Evolutionary conservation across 2,113 vertebrate genomes (phyloP), one percentile per base, ranked within the genome.

Genomic region (Chaetura pelagica): DNA sequence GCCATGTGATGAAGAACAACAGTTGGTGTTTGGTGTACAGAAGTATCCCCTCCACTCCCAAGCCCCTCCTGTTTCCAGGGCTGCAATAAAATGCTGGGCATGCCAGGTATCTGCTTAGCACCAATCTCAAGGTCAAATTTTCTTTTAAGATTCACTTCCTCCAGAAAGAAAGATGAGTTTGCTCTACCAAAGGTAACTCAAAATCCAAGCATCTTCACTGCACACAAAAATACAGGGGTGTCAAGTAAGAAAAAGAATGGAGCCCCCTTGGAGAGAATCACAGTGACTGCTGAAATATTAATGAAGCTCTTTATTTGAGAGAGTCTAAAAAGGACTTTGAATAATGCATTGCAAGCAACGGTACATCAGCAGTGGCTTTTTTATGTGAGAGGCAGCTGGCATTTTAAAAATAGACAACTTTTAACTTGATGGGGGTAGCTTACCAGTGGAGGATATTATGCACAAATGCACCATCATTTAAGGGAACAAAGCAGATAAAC

Each of bases 341-440:
- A 97, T 97, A 96, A 97, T 97, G 87, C 90, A 97, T 94, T 93
- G 93, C 91, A 92, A 90, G 94, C 91, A 96, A 93, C 19, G n/a
- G 75, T 87, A 93, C 67, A 96, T 94, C 91, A 96, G 88, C 91
- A 78, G 78, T 38, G 82, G 93, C 76, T 95, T 97, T 94, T 93
- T 94, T 91, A 94, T 94, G 87, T 0, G 1, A 93, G 91, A 96
- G 77, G 89, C 93, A 96, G 95, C 92, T 96, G 87, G 89, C 94
- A 94, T 93, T 94, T 97, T 97, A 94, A 93, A 95, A 97, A 97
- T 95, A 97, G 96, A 92, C 94, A 95, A 92, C 80, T 96, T 93
- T 72, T 87, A 93, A 82, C 83, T 96, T 74, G 92, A 94, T 86
- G 84, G 82, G 94, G 78, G 77, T 52, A 95, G 92, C 61, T 95